phyloP scores from a whole-genome alignment of 1,140 invertebrate genomes.

The Scaptomyza pallida region DNA sequence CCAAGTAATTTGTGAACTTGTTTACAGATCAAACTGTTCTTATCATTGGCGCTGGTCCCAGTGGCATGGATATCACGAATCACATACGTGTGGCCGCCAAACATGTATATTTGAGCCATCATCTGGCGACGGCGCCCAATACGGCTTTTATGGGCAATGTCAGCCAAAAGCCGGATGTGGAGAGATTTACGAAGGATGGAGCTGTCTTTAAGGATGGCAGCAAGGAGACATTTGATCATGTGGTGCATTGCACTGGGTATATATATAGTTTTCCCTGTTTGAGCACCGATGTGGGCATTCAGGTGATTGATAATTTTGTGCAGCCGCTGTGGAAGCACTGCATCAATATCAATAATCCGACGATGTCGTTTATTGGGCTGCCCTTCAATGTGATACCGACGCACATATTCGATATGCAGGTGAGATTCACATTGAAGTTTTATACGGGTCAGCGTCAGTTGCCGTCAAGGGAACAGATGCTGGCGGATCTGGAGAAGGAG shows the following conservation, averaged over 20 bases:
- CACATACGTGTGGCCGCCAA: slow-evolving; percentile 89
- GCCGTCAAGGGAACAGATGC: slow-evolving; percentile 89
- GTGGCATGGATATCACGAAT: slow-evolving; percentile 93
- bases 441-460: slow-evolving; percentile 88
- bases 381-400: slow-evolving; percentile 92
- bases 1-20: no score
- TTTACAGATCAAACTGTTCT: slow-evolving; percentile 85
- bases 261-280: slow-evolving; percentile 93
- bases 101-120: slow-evolving; percentile 89
- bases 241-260: slow-evolving; percentile 94
- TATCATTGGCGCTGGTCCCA: slow-evolving; percentile 93
- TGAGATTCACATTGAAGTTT: slow-evolving; percentile 89
- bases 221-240: slow-evolving; percentile 87
- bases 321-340: slow-evolving; percentile 95
- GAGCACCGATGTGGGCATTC: slow-evolving; percentile 88
- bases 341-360: slow-evolving; percentile 91
- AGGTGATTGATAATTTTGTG: slow-evolving; percentile 91
- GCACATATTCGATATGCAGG: slow-evolving; percentile 93
- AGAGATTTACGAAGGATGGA: slow-evolving; percentile 85
- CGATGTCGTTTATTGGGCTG: slow-evolving; percentile 92
- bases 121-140: slow-evolving; percentile 86
- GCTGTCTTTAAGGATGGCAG: slow-evolving; percentile 87
- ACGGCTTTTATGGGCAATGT: slow-evolving; percentile 88
- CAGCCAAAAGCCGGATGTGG: slow-evolving; percentile 87
- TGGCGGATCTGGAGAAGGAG: slow-evolving; percentile 87